A percentile compares a stretch with the other conserved stretches of the same genome.
These are phyloP conservation scores for Acrocyrtus sp. DNA, from an alignment of 2,888 invertebrate genomes.

Conservation along the genomic window DNA sequence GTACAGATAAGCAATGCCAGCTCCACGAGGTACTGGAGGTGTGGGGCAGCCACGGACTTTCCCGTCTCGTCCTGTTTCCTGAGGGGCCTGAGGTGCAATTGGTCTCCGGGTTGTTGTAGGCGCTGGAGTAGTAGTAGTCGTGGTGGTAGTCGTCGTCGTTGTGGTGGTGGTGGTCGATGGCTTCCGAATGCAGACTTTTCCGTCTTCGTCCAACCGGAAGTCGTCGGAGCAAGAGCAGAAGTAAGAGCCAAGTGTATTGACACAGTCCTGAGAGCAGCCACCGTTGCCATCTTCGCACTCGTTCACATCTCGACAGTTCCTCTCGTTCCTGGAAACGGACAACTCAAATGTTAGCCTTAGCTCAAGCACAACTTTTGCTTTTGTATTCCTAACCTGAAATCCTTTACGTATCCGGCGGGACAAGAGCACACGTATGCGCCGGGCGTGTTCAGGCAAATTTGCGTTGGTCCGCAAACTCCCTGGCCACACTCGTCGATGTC, in stretches of 20 bases:
- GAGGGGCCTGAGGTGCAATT: neutral
- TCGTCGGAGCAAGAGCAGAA: slow-evolving; percentile 64
- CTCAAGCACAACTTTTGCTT: no score
- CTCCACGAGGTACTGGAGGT: slow-evolving; percentile 62
- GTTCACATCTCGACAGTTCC: slow-evolving; percentile 64
- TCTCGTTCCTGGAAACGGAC: slow-evolving; percentile 59
- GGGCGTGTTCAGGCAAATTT: slow-evolving; percentile 70
- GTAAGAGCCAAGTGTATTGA: slow-evolving; percentile 64
- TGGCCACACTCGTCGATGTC: slow-evolving; percentile 65
- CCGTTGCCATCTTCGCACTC: slow-evolving; percentile 64
- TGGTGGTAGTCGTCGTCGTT: slow-evolving; percentile 60
- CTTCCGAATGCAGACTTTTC: slow-evolving; percentile 55
- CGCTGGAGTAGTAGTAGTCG: slow-evolving; percentile 49
- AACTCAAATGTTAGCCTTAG: slow-evolving; percentile 4
- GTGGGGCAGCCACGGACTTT: slow-evolving; percentile 59
- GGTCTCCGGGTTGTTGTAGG: slow-evolving; percentile 21
- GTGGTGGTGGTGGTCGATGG: slow-evolving; percentile 61
- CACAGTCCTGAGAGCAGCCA: slow-evolving; percentile 65
- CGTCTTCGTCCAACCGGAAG: slow-evolving; percentile 59
- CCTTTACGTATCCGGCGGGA: slow-evolving; percentile 67
- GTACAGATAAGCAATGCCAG: slow-evolving; percentile 62
- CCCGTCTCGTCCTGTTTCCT: slow-evolving; percentile 14
- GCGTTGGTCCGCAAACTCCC: slow-evolving; percentile 67
- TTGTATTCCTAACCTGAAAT: slow-evolving; percentile 51
- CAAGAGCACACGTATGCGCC: slow-evolving; percentile 73